Evolutionary conservation across 2,888 invertebrate species (phyloP), one percentile per base, ranked within the genome.

Genomic region (Oeneis ivallda): DNA sequence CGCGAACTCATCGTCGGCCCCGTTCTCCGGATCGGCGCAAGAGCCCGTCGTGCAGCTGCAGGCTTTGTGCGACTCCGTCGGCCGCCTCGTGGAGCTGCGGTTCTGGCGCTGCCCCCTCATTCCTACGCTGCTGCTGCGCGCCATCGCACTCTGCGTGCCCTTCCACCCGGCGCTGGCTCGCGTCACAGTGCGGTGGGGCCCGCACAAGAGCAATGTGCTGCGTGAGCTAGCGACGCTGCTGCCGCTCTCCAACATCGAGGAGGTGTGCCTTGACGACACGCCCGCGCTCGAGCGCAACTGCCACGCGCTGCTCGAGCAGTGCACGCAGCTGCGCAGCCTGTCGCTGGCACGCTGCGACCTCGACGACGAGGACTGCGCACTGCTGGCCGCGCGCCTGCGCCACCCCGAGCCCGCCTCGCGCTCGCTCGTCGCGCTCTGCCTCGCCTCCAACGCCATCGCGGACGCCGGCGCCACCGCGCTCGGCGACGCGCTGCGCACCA

Each of bases 341-440:
- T 53, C 53, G 32, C 53, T 53, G 26, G 53, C 53, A n/a, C 53
- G 53, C n/a, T 53, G 53, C 34, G 34, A 32, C 34, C 34, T 53
- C 13, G 53, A 34, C 53, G 53, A 53, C 34, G 53, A 53, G 7
- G 53, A 53, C 15, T 53, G 53, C 53, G 9, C 34, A 5, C 32
- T n/a, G n/a, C n/a, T 53, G 32, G 53, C 53, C 32, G 9, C 34
- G 32, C n/a, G 15, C 9, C 53, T 53, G 34, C 34, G 53, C 8
- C 13, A 53, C 9, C 53, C 53, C 32, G 53, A 53, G 15, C 53
- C 53, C 34, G 53, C 53, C 5, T 13, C 53, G 32, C 32, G 34
- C 7, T 32, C 53, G 13, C 53, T 53, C 15, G 37, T 34, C n/a
- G 53, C 15, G 34, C 37, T 53, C 13, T 34, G 53, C 53, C 34